Evolutionary conservation across 2,113 vertebrate species (phyloP).

Genomic region (Furnarius figulus): DNA sequence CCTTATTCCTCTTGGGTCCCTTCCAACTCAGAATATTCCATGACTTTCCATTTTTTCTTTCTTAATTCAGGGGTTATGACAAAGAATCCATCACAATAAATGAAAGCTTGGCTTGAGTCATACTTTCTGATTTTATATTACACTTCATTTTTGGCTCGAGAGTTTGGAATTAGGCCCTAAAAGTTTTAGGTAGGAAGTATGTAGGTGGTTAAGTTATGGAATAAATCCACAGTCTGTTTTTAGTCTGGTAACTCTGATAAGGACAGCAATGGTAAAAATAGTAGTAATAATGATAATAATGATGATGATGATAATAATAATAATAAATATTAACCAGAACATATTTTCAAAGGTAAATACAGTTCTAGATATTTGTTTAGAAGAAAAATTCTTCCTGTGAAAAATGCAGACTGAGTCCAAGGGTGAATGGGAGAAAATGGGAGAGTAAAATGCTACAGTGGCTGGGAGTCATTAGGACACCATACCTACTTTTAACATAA

Average conservation of each 20-base stretch:
- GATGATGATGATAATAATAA: background rate
- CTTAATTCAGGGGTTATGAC: background rate
- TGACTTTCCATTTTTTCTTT: background rate
- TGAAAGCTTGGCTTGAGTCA: background rate
- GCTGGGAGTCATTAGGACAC: background rate
- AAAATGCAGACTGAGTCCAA: background rate
- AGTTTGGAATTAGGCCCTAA: background rate
- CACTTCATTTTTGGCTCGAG: background rate
- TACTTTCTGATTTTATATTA: background rate
- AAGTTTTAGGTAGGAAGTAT: background rate
- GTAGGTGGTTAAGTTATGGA: background rate
- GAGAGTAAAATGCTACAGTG: background rate
- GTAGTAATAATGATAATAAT: background rate
- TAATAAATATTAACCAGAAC: background rate
- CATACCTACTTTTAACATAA: background rate
- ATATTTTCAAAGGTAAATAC: background rate
- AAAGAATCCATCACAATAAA: background rate
- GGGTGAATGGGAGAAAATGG: background rate
- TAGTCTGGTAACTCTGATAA: background rate
- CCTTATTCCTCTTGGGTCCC: background rate
- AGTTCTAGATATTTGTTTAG: background rate
- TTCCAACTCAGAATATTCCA: background rate
- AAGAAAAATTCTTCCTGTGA: background rate
- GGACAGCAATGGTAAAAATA: background rate
- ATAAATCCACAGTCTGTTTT: background rate